Percentiles rank a stretch among this genome's conserved stretches.
These are phyloP conservation scores for Papilio elwesi DNA, from an alignment of 2,888 invertebrate genomes.

Conservation along the genomic window DNA sequence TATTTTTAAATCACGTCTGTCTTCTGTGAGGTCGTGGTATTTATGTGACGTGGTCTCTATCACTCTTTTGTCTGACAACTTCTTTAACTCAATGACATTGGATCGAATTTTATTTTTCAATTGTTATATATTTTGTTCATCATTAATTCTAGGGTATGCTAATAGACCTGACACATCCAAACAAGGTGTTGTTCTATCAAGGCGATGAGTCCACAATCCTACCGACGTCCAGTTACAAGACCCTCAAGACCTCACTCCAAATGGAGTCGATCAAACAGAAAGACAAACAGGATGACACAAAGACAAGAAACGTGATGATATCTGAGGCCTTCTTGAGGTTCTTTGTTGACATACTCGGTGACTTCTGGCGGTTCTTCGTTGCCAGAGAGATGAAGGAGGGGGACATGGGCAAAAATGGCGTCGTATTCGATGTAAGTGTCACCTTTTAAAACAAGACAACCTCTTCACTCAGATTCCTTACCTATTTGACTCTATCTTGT, in stretches of 20 bases:
- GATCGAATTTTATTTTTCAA: not conserved
- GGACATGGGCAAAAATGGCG: slow-evolving; percentile 64
- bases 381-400: slow-evolving; percentile 62
- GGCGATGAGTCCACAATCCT: slow-evolving; percentile 92
- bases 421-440: slow-evolving; percentile 73
- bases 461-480: too few relatives aligned
- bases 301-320: slow-evolving; percentile 88
- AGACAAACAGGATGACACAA: slow-evolving; percentile 68
- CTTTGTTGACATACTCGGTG: slow-evolving; percentile 90
- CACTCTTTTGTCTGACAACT: too few relatives aligned
- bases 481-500: too few relatives aligned
- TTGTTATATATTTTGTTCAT: slow-evolving; percentile 7
- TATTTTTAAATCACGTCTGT: too few relatives aligned
- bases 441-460: not conserved
- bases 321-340: slow-evolving; percentile 91
- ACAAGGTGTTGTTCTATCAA: slow-evolving; percentile 86
- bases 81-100: too few relatives aligned
- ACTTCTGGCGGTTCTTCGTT: slow-evolving; percentile 85
- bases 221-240: slow-evolving; percentile 87
- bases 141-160: slow-evolving; percentile 86
- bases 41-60: too few relatives aligned
- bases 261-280: slow-evolving; percentile 69
- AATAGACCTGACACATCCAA: slow-evolving; percentile 86
- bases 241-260: slow-evolving; percentile 83
- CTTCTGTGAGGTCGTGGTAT: too few relatives aligned